phyloP scores from a whole-genome alignment of 2,888 invertebrate genomes.

The Salticus scenicus region DNA sequence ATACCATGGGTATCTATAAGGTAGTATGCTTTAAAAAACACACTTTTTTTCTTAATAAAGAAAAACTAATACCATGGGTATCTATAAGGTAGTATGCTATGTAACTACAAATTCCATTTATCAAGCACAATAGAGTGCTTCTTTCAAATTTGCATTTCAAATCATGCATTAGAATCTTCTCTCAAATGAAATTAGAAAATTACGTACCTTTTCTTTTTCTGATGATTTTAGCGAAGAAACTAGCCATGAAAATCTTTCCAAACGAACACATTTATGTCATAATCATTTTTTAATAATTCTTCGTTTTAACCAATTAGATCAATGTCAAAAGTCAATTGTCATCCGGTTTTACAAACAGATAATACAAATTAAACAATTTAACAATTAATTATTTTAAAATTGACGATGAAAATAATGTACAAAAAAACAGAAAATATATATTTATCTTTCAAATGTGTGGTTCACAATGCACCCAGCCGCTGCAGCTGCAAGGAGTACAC shows the following conservation, averaged over 20 bases:
- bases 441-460: too few relatives aligned
- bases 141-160: background rate
- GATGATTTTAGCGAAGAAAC: slow-evolving; percentile 52
- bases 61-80: too few relatives aligned
- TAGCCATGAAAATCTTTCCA: slow-evolving; percentile 43
- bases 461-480: too few relatives aligned
- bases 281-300: background rate
- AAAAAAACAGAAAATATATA: too few relatives aligned
- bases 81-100: too few relatives aligned
- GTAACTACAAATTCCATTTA: too few relatives aligned
- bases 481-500: background rate
- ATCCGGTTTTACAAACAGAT: background rate
- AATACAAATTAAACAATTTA: background rate
- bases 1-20: too few relatives aligned
- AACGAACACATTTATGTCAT: background rate
- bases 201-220: slow-evolving; percentile 64
- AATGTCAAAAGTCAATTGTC: background rate
- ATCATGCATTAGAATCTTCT: background rate
- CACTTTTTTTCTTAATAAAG: too few relatives aligned
- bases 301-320: background rate
- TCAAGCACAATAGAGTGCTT: too few relatives aligned
- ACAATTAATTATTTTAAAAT: background rate
- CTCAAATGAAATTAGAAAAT: slow-evolving; percentile 24
- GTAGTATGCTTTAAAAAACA: too few relatives aligned
- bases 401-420: background rate